A percentile compares a stretch with the other conserved stretches of the same genome.
Conservation (phyloP, 2,113 vertebrate species). For the Pyxicephalus adspersus region DNA sequence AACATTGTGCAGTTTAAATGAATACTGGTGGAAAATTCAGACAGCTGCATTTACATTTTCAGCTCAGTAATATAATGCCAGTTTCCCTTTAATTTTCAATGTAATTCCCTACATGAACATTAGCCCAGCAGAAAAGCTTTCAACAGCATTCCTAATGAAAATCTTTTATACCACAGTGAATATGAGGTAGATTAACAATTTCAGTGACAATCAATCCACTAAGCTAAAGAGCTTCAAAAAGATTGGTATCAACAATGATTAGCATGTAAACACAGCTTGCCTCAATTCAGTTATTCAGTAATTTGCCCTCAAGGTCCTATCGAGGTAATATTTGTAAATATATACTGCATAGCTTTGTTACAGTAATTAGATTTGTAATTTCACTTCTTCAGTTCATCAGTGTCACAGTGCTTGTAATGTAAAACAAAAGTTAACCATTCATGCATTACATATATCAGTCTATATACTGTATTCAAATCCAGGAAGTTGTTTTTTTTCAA, state of each 20-base stretch:
- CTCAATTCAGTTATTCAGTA: conserved; percentile 47
- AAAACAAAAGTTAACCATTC: not conserved
- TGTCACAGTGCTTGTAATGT: not conserved
- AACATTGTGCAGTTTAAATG: too few species aligned
- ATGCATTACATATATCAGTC: not conserved
- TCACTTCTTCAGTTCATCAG: conserved; percentile 25
- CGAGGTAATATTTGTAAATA: conserved; percentile 48
- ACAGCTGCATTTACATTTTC: too few species aligned
- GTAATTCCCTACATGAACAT: conserved; percentile 61
- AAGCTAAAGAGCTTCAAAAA: conserved; percentile 51
- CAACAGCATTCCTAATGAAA: conserved; percentile 42
- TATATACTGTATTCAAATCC: too few species aligned
- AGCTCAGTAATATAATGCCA: not conserved
- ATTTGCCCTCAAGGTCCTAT: conserved; percentile 44
- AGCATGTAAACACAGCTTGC: conserved; percentile 51
- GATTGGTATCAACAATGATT: conserved; percentile 54
- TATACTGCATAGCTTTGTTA: conserved; percentile 40
- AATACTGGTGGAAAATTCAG: too few species aligned
- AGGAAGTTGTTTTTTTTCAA: too few species aligned
- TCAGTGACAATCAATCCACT: conserved; percentile 48
- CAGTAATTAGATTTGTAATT: conserved; percentile 42
- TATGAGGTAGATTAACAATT: conserved; percentile 50
- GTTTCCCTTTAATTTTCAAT: conserved; percentile 57
- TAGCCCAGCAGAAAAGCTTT: conserved; percentile 42
- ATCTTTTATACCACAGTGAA: conserved; percentile 48